Base-by-base conservation (phyloP, 2,797 vertebrate genomes). In the Pangasius sanitwongsei region DNA sequence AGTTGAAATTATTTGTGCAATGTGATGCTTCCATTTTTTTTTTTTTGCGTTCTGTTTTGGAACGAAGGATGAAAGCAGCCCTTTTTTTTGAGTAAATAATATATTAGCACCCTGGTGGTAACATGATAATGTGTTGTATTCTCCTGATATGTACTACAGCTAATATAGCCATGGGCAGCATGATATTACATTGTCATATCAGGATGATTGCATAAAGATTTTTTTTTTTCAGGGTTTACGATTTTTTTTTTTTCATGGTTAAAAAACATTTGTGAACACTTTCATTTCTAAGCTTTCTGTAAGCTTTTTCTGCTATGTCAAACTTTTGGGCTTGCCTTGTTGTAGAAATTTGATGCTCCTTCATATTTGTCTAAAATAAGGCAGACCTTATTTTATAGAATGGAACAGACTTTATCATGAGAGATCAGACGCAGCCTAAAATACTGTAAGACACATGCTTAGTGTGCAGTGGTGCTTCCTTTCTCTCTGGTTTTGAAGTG, bases 81-180 rank as follows among this genome's bases (percentile, higher is more conserved):
- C 8, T 59, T 41, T 53, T 53, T 53, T 67, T 44, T 12, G 83
- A 41, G 61, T 90, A 74, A 86, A 81, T 90, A 90, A 90, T 87
- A 61, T 86, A 86, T 89, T 67, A 41, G 83, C 75, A 41, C 53
- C 63, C 63, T 88, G 86, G 34, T 59, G 53, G 82, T 72, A 82
- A 82, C 13, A 6, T 31, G 13, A 31, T 31, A 69, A 31, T 69
- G 13, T 6, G 13, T 31, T 34, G 12, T 16, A 37, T 34, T 11
- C 23, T 77, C 31, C 81, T 37, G n/a, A 84, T 87, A 84, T 31
- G 50, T 37, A 55, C 31, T 70, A 37, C 25, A 37, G 2, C 2
- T 70, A 37, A 37, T 34, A 20, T 18, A 37, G 31, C 34, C 16
- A 20, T 37, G 6, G 5, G 1, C 13, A 28, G 44, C 11, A 28